Evolutionary conservation across 2,797 vertebrate genomes (phyloP).

Genomic region (Platyrinchus mystaceus): DNA sequence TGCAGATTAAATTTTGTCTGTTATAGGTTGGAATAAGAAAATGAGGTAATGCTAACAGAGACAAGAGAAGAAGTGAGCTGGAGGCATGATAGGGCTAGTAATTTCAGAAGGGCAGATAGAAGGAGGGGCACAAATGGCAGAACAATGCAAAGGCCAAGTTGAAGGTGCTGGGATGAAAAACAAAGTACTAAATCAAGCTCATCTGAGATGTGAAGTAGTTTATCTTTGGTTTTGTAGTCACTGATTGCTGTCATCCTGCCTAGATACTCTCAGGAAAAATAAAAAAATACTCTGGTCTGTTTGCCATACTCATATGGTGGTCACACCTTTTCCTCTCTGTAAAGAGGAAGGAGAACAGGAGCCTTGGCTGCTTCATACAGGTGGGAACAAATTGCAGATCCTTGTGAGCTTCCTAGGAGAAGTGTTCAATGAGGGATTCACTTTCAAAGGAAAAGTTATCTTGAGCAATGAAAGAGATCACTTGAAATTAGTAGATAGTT

Average conservation of each 20-base stretch:
- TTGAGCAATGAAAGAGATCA: not conserved
- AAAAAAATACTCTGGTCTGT: not conserved
- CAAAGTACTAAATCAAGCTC: not conserved
- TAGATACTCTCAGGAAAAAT: not conserved
- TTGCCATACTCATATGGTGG: not conserved
- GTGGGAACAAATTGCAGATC: not conserved
- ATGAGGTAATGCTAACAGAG: not conserved
- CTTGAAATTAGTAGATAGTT: not conserved
- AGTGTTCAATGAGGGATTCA: not conserved
- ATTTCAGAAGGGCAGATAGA: not conserved
- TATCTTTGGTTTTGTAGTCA: not conserved
- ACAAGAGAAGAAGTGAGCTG: not conserved
- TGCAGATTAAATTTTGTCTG: not conserved
- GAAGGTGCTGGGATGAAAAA: not conserved
- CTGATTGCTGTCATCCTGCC: not conserved
- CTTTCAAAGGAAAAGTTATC: conserved; percentile 1
- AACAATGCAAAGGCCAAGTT: not conserved
- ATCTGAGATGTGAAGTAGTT: not conserved
- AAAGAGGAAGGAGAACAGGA: not conserved
- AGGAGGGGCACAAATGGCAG: not conserved
- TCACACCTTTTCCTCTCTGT: not conserved
- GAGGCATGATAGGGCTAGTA: not conserved
- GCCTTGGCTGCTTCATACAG: not conserved
- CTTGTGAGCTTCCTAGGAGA: not conserved
- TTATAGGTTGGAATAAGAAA: not conserved